A percentile compares a stretch with the other conserved stretches of the same genome.
Conservation (phyloP, 2,113 vertebrate species). For the Malurus alboscapulatus region DNA sequence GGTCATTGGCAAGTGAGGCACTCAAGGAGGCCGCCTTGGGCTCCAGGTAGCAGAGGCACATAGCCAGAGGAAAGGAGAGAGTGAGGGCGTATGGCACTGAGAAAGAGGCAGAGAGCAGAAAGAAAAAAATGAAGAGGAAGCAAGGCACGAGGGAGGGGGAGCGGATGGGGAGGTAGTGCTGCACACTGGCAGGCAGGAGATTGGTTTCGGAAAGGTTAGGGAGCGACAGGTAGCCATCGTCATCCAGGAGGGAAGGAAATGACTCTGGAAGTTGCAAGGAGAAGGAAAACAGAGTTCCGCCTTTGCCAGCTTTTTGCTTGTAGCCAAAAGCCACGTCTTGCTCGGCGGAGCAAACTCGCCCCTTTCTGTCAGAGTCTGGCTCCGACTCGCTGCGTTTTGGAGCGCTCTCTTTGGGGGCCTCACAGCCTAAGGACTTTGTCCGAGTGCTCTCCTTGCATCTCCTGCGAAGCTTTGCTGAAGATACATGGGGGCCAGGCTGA, state of each 20-base stretch:
- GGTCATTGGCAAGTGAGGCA: slow-evolving; percentile 95
- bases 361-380: slow-evolving; percentile 76
- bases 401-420: slow-evolving; percentile 60
- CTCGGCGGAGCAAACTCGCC: slow-evolving; percentile 75
- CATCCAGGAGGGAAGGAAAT: slow-evolving; percentile 89
- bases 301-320: slow-evolving; percentile 79
- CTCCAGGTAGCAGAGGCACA: slow-evolving; percentile 99
- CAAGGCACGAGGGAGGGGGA: slow-evolving; percentile 96
- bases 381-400: slow-evolving; percentile 53
- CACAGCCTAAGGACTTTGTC: slow-evolving; percentile 65
- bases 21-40: slow-evolving; percentile 97
- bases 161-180: slow-evolving; percentile 90
- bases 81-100: slow-evolving; percentile 96
- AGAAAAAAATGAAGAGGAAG: slow-evolving; percentile 98
- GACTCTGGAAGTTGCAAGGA: slow-evolving; percentile 95
- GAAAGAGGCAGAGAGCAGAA: slow-evolving; percentile 96
- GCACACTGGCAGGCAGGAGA: slow-evolving; percentile 89
- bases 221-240: slow-evolving; percentile 94
- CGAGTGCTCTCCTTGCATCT: slow-evolving; percentile 83
- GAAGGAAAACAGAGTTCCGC: slow-evolving; percentile 93
- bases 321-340: slow-evolving; percentile 80
- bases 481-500: slow-evolving; percentile 76
- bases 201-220: slow-evolving; percentile 89
- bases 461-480: slow-evolving; percentile 83
- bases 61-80: slow-evolving; percentile 97